Evolutionary conservation across 2,113 vertebrate genomes (phyloP).

Genomic region (Otus sunia): DNA sequence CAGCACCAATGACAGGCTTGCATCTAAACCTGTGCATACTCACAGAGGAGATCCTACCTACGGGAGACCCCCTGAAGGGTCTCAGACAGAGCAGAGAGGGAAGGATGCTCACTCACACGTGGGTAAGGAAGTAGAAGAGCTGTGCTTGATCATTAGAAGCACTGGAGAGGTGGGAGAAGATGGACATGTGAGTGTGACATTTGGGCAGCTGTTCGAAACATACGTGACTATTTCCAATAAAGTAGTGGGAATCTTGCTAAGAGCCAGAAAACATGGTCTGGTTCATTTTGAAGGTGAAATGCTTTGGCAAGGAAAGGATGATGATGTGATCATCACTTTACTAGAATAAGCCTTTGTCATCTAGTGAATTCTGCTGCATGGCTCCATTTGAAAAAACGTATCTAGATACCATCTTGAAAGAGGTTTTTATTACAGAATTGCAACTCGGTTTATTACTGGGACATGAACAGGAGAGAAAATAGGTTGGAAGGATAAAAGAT

Average conservation of each 20-base stretch:
- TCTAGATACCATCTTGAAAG: background rate
- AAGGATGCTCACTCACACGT: constrained; percentile 82
- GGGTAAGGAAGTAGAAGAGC: constrained; percentile 81
- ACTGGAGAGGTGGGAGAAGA: constrained; percentile 72
- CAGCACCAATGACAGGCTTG: constrained; percentile 63
- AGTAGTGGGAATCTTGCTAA: constrained; percentile 85
- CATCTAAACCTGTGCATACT: background rate
- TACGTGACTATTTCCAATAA: constrained; percentile 91
- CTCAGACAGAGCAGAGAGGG: constrained; percentile 83
- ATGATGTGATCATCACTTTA: constrained; percentile 81
- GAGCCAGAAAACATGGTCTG: constrained; percentile 85
- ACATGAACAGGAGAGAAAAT: background rate
- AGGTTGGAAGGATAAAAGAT: background rate
- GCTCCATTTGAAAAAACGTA: background rate
- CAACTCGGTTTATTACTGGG: background rate
- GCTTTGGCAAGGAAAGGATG: constrained; percentile 91
- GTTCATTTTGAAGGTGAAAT: constrained; percentile 90
- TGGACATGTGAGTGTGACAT: constrained; percentile 72
- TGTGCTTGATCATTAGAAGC: constrained; percentile 79
- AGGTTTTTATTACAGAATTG: background rate
- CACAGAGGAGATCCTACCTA: constrained; percentile 74
- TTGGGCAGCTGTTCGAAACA: constrained; percentile 83
- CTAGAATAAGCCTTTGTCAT: constrained; percentile 59
- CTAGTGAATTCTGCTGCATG: background rate
- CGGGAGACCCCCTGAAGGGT: constrained; percentile 83